These are phyloP conservation scores for Phataginus tetradactyla DNA, from an alignment of 2,797 vertebrate genomes.

Conservation along the genomic window DNA sequence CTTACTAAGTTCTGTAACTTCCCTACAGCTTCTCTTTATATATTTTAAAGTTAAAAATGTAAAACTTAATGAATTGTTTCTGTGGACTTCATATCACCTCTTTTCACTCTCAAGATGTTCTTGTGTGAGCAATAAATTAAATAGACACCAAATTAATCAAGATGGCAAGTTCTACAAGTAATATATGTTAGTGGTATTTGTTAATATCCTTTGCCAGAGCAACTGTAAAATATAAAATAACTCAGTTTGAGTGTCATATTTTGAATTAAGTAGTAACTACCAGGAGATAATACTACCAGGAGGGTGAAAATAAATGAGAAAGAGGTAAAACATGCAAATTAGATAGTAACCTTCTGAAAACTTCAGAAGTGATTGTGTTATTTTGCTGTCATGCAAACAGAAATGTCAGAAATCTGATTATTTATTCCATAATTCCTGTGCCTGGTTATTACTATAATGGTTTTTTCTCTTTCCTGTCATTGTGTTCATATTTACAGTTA, in stretches of 20 bases:
- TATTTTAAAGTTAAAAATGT: conserved; percentile 40
- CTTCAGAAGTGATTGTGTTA: conserved; percentile 24
- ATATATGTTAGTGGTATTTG: background rate
- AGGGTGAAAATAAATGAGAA: background rate
- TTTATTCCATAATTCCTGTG: conserved; percentile 48
- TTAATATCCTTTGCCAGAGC: background rate
- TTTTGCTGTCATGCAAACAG: conserved; percentile 34
- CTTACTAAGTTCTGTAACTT: background rate
- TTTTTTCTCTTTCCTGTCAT: conserved; percentile 18
- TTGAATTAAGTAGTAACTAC: background rate
- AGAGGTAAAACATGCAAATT: conserved; percentile 19
- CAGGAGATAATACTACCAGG: background rate
- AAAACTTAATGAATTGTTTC: background rate
- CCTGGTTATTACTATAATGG: background rate
- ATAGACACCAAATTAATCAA: background rate
- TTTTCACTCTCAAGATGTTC: background rate
- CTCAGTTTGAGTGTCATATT: background rate
- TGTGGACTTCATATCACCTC: background rate
- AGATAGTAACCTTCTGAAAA: background rate
- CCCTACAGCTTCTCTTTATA: background rate
- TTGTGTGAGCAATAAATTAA: background rate
- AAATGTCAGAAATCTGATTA: conserved; percentile 45
- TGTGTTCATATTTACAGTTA: background rate
- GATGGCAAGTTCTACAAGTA: background rate
- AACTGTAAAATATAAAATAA: background rate